Conservation (phyloP, 1,140 invertebrate species). For the Drosophila hydei region DNA sequence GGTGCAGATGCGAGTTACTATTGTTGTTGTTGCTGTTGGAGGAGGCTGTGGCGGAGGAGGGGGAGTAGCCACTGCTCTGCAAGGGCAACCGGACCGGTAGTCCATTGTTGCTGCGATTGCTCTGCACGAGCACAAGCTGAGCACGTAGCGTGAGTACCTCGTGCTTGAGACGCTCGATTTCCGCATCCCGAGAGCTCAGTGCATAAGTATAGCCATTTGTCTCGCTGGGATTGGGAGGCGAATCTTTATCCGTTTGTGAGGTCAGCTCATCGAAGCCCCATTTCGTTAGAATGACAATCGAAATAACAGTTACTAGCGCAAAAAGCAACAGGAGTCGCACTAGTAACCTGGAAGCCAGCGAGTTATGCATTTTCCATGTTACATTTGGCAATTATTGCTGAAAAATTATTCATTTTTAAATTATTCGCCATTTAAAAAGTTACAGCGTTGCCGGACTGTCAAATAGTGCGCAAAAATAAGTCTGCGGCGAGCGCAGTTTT, state of each 20-base stretch:
- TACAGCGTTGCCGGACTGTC: background rate
- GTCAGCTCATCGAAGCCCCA: constrained; percentile 71
- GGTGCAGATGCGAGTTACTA: constrained; percentile 17
- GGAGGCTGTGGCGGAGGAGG: background rate
- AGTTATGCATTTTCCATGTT: constrained; percentile 79
- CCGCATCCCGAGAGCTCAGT: constrained; percentile 49
- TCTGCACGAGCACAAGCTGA: constrained; percentile 59
- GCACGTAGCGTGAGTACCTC: constrained; percentile 60
- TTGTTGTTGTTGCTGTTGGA: constrained; percentile 11
- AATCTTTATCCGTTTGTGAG: constrained; percentile 45
- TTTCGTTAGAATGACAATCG: constrained; percentile 65
- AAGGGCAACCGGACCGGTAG: background rate
- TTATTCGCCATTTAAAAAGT: constrained; percentile 11
- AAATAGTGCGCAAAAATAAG: background rate
- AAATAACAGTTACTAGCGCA: constrained; percentile 57
- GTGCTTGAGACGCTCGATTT: constrained; percentile 66
- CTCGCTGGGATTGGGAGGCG: constrained; percentile 53
- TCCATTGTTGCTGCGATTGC: constrained; percentile 55
- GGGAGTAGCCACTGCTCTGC: background rate
- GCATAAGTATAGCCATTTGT: constrained; percentile 52
- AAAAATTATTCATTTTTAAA: background rate
- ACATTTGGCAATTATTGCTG: constrained; percentile 1
- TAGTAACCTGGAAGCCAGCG: constrained; percentile 59
- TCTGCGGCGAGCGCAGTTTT: background rate
- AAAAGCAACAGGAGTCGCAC: constrained; percentile 70